These are phyloP conservation scores for Eupleurogrammus muticus DNA, from an alignment of 2,797 vertebrate genomes.

Conservation along the genomic window DNA sequence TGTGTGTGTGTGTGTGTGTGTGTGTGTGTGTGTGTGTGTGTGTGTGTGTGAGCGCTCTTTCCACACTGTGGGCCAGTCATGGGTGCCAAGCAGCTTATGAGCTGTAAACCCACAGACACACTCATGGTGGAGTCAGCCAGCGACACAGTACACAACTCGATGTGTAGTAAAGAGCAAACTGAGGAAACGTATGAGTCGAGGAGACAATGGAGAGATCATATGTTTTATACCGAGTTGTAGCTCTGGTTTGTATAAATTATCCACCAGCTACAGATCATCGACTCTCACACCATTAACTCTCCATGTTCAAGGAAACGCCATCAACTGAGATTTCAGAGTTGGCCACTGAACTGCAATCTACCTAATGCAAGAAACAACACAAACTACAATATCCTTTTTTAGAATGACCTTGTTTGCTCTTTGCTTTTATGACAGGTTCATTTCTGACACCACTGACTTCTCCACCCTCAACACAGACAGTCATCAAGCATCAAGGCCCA, in stretches of 20 bases:
- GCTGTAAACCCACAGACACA: conserved; percentile 36
- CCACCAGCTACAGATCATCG: background rate
- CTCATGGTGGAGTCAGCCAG: background rate
- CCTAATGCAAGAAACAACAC: background rate
- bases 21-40: background rate
- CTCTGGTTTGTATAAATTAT: too few relatives aligned
- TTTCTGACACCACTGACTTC: background rate
- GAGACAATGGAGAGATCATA: background rate
- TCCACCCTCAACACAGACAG: too few relatives aligned
- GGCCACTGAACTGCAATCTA: background rate
- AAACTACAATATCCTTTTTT: background rate
- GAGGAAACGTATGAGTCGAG: background rate
- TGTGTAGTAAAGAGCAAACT: conserved; percentile 3
- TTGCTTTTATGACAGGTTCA: background rate
- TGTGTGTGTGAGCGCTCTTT: conserved; percentile 6
- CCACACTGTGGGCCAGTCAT: conserved; percentile 18
- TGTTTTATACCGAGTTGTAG: background rate
- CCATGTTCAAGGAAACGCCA: background rate
- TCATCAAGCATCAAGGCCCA: too few relatives aligned
- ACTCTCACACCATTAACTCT: background rate
- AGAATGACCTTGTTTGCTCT: background rate
- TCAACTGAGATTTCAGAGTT: background rate
- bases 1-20: background rate
- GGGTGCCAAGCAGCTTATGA: conserved; percentile 45
- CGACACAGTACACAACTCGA: conserved; percentile 1